Evolutionary conservation across 2,113 vertebrate genomes (phyloP).

Genomic region (Halcyon malimbica): DNA sequence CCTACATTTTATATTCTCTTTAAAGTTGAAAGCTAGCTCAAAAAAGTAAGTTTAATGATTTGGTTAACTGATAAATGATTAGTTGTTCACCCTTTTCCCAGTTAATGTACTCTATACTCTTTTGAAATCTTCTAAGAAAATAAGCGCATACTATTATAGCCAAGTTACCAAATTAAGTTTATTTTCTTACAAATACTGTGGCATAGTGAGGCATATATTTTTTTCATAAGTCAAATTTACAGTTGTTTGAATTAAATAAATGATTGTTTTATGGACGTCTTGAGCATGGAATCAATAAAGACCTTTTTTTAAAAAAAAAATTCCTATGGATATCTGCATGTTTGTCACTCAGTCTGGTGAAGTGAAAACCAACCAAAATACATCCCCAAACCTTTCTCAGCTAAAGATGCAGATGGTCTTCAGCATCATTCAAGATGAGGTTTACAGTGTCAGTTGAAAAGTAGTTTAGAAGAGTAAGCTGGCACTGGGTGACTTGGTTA

Average conservation of each 20-base stretch:
- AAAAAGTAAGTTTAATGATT: not conserved
- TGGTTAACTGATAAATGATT: not conserved
- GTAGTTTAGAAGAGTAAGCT: not conserved
- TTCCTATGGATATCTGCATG: not conserved
- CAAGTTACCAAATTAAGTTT: not conserved
- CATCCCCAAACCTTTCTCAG: not conserved
- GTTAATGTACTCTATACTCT: not conserved
- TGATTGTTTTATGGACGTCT: not conserved
- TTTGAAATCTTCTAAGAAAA: not conserved
- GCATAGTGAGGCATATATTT: not conserved
- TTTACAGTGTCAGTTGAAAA: not conserved
- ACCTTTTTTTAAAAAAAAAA: not conserved
- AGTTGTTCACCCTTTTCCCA: not conserved
- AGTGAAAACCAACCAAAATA: not conserved
- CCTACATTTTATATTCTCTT: constrained; percentile 24
- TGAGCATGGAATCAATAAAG: constrained; percentile 46
- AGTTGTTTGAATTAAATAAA: constrained; percentile 8
- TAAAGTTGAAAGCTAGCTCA: not conserved
- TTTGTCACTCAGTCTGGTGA: not conserved
- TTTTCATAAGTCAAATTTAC: constrained; percentile 22
- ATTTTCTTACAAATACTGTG: constrained; percentile 43
- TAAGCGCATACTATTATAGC: not conserved
- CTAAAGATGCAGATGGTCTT: not conserved
- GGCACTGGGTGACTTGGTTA: not conserved
- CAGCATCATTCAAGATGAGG: not conserved